A percentile compares a stretch with the other conserved stretches of the same genome.
These are phyloP conservation scores for Papilio aristodemus DNA, from an alignment of 1,140 invertebrate species.

Conservation along the genomic window DNA sequence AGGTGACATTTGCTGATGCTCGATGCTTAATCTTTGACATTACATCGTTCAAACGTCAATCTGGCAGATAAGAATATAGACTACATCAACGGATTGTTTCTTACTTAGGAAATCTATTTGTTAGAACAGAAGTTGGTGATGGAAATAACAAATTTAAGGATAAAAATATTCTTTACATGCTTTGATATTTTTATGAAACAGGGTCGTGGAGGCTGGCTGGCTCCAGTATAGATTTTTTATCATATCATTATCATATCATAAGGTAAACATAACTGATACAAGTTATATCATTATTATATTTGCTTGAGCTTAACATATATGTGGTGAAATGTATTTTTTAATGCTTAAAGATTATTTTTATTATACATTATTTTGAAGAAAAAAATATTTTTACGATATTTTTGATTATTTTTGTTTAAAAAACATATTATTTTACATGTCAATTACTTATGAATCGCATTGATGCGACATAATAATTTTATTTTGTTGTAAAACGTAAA, in stretches of 20 bases:
- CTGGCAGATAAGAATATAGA: no score
- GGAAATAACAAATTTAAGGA: no score
- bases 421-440: neutral
- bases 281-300: slow-evolving; percentile 31
- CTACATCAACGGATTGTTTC: no score
- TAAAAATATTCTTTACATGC: neutral
- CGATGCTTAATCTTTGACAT: no score
- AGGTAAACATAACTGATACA: slow-evolving; percentile 45
- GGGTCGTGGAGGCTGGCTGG: slow-evolving; percentile 56
- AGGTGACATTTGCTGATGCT: neutral
- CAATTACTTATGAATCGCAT: neutral
- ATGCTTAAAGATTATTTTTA: neutral
- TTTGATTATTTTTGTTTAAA: neutral
- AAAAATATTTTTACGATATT: neutral
- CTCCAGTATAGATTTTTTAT: slow-evolving; percentile 74
- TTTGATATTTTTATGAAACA: slow-evolving; percentile 48
- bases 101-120: no score
- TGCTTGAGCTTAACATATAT: slow-evolving; percentile 23
- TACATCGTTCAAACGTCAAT: no score
- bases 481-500: neutral
- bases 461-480: neutral
- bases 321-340: neutral
- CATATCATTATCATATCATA: slow-evolving; percentile 78
- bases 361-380: no score
- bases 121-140: no score